Evolutionary conservation across 2,113 vertebrate genomes (phyloP), one percentile per base, ranked within the genome.

Genomic region (Campylorhamphus procurvoides): DNA sequence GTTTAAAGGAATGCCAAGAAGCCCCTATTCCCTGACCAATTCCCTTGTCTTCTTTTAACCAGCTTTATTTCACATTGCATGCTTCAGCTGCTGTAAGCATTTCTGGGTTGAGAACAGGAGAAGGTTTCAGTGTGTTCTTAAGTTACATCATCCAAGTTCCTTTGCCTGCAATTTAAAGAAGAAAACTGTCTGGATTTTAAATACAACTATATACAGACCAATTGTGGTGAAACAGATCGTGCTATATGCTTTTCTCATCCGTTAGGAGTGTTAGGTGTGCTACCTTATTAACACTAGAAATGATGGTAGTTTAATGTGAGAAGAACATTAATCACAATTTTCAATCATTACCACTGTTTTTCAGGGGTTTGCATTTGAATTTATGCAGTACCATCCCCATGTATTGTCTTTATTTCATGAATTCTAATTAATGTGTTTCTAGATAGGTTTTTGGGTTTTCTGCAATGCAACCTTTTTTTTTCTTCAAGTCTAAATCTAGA

Each of bases 1-100:
- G 63, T 84, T 91, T 95, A 94, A 82, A 95, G 91, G 73, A 82
- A 96, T 96, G 87, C 94, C 94, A 96, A 90, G 67, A 84, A 87
- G 52, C 31, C 68, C 76, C 64, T 91, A 63, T 90, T 96, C 84
- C 80, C 94, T 83, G 67, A 81, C 85, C 72, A 83, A 64, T 92
- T 96, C 60, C 73, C 92, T 89, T 82, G 80, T 71, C 27, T 78
- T 93, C 68, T 88, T 93, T 84, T 71, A 88, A 64, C 93, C 88
- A 89, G 69, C 44, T 89, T 79, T 89, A 82, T 95, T 94, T 96
- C 73, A 78, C 27, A 78, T 68, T 79, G 58, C 58, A 84, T 82
- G 74, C 88, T 84, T 95, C 28, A 88, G 86, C 50, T 78, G 77
- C 84, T 93, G 20, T 80, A 18, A 86, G 50, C 79, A 59, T 89